Evolutionary conservation across 2,113 vertebrate species (phyloP).

Genomic region (Nyctibius bracteatus): DNA sequence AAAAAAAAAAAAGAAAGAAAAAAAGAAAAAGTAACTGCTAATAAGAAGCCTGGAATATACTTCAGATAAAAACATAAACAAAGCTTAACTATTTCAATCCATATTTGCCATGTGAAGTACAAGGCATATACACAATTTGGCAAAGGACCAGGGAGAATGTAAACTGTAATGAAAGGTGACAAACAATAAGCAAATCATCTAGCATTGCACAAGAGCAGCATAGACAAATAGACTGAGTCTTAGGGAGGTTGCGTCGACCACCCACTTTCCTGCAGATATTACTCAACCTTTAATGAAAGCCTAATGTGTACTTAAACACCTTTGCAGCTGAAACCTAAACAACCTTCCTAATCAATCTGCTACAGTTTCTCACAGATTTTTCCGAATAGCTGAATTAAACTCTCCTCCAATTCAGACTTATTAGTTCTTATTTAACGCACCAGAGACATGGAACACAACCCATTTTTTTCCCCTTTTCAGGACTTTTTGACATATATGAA

Average conservation of each 20-base stretch:
- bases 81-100: neutral
- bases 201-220: neutral
- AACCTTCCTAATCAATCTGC: neutral
- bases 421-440: neutral
- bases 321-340: neutral
- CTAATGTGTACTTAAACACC: neutral
- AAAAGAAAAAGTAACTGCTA: neutral
- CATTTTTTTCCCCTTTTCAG: neutral
- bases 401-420: neutral
- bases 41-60: neutral
- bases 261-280: neutral
- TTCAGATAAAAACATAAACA: neutral
- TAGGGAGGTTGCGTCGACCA: fast-evolving
- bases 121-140: neutral
- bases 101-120: neutral
- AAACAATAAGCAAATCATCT: neutral
- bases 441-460: neutral
- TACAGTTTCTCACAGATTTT: fast-evolving
- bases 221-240: neutral
- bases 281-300: neutral
- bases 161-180: neutral
- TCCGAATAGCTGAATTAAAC: neutral
- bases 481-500: neutral
- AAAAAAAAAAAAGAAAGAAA: no score
- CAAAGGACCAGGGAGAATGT: neutral